Conservation (phyloP, 1,140 invertebrate genomes). For the Rhizoglyphus robini region DNA sequence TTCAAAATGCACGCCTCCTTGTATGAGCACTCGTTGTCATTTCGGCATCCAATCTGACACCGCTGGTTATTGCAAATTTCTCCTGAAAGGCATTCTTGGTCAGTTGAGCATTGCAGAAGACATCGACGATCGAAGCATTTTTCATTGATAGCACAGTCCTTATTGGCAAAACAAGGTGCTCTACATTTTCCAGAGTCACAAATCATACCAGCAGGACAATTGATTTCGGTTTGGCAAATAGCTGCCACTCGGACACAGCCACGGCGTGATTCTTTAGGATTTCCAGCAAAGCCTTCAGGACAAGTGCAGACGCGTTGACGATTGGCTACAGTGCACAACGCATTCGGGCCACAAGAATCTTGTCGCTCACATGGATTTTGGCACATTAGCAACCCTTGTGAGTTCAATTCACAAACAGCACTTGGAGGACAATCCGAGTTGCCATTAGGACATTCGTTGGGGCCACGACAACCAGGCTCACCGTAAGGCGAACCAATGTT, state of each 20-base stretch:
- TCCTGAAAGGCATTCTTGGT: conserved; percentile 25
- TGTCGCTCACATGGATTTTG: conserved; percentile 22
- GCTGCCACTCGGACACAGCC: conserved; percentile 7
- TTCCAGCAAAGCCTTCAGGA: conserved; percentile 30
- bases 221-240: conserved; percentile 27
- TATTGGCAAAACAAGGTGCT: conserved; percentile 53
- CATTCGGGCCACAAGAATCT: conserved; percentile 61
- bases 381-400: conserved; percentile 21
- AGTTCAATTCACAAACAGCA: conserved; percentile 26
- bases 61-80: conserved; percentile 25
- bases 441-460: conserved; percentile 23
- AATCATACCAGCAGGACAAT: conserved; percentile 76
- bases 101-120: conserved; percentile 26
- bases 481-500: conserved; percentile 78
- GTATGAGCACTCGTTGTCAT: conserved; percentile 55
- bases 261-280: conserved; percentile 26
- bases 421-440: conserved; percentile 28
- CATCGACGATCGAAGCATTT: conserved; percentile 69
- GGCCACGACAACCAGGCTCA: conserved; percentile 47
- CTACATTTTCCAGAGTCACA: conserved; percentile 64
- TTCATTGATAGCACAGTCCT: conserved; percentile 60
- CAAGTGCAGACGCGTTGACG: conserved; percentile 35
- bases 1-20: conserved; percentile 49
- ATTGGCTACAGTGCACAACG: conserved; percentile 52
- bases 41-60: conserved; percentile 50